These are phyloP conservation scores for Rutpela maculata DNA, from an alignment of 2,888 invertebrate genomes.

Conservation along the genomic window DNA sequence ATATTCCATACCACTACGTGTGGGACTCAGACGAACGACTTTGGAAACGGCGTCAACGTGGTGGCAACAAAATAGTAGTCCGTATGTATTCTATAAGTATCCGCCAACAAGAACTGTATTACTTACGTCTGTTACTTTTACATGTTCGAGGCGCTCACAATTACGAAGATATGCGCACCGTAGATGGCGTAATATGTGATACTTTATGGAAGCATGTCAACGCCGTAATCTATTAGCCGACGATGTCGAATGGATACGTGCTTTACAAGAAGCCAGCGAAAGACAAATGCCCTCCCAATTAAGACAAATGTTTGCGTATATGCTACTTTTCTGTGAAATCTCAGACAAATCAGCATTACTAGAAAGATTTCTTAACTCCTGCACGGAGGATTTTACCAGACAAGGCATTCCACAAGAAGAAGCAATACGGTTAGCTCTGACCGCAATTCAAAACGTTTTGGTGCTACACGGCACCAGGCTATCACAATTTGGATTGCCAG, in stretches of 20 bases:
- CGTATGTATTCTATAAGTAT: slow-evolving; percentile 19
- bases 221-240: slow-evolving; percentile 4
- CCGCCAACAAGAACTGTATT: slow-evolving; percentile 13
- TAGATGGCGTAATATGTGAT: slow-evolving; percentile 5
- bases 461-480: neutral
- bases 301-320: no score
- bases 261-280: neutral
- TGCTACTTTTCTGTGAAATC: neutral
- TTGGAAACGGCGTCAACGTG: slow-evolving; percentile 13
- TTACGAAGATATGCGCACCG: no score
- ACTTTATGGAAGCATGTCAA: slow-evolving; percentile 6
- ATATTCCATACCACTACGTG: slow-evolving; percentile 9
- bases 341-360: neutral
- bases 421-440: neutral
- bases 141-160: slow-evolving; percentile 15
- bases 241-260: slow-evolving; percentile 13
- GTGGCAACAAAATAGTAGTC: slow-evolving; percentile 7
- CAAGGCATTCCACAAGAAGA: neutral
- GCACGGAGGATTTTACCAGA: neutral
- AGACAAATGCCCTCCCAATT: neutral
- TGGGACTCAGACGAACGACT: neutral
- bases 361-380: neutral
- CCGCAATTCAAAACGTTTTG: neutral
- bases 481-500: slow-evolving; percentile 2
- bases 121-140: slow-evolving; percentile 16